Evolutionary conservation across 2,113 vertebrate genomes (phyloP), one percentile per base, ranked within the genome.

Genomic region (Pseudorhombus dupliciocellatus): DNA sequence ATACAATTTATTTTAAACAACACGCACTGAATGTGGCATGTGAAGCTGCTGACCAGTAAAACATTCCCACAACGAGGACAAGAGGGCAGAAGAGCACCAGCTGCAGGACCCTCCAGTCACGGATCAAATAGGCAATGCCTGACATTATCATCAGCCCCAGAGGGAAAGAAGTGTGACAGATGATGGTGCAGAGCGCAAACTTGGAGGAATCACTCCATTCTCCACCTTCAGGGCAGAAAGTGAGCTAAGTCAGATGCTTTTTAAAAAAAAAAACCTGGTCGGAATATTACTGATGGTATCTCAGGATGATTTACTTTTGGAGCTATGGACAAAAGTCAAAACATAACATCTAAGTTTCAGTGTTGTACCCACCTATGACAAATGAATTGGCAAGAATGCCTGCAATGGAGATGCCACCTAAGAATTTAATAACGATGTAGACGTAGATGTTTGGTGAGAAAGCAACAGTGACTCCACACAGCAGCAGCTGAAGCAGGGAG

Each of bases 131-230:
- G 66, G 95, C 93, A 1, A 97, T 28, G 0, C 95, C 96, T 0
- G 96, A 91, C n/a, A 98, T 63, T 2, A 86, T 0, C 84, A 97
- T 95, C 79, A 94, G 89, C 2, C 96, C 96, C 0, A 93, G 0
- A 1, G 95, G 89, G 0, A 91, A 94, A 24, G 48, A 75, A 21
- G 87, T 70, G 4, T 95, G 96, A 7, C 81, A 80, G 11, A 85
- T 1, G 22, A 96, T 91, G 37, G 95, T 88, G 10, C 94, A 91
- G 3, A 83, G 75, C 0, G 95, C 93, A 24, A 96, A 92, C 26
- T 85, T 87, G 5, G 92, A 92, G 12, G 91, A 89, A 21, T 95
- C 94, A 0, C 94, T 91, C 97, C 97, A 99, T 78, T 97, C 96
- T 8, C 95, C 91, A 52, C 90, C 96, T 98, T 75, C 4, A 68